Evolutionary conservation across 2,113 vertebrate genomes (phyloP).

Genomic region (Lophura nycthemera): DNA sequence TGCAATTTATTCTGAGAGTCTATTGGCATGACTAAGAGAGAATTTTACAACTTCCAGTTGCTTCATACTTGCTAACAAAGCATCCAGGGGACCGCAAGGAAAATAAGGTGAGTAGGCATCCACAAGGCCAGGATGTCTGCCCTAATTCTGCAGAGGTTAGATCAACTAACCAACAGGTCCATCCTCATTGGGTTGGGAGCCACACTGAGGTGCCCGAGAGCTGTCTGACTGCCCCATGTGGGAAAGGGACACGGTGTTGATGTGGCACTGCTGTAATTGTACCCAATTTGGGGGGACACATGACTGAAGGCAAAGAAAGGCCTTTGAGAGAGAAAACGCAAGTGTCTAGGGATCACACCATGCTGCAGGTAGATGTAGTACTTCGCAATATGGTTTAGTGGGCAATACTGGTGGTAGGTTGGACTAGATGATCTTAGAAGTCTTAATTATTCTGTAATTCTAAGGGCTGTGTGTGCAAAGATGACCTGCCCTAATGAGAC

Average conservation of each 20-base stretch:
- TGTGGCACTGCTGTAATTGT: not conserved
- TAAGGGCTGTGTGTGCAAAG: accelerated
- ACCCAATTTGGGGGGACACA: accelerated
- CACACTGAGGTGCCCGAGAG: not conserved
- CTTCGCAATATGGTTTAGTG: no score
- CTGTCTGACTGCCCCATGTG: accelerated
- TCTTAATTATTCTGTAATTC: no score
- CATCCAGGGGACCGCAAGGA: accelerated
- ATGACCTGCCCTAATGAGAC: not conserved
- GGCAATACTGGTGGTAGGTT: no score
- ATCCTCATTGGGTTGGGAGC: not conserved
- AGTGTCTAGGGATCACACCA: not conserved
- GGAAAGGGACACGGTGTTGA: not conserved
- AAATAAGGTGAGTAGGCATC: not conserved
- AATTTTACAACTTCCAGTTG: not conserved
- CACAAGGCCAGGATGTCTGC: accelerated
- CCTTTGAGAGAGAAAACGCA: not conserved
- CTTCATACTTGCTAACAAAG: accelerated
- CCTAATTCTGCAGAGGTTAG: not conserved
- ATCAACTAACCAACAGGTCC: not conserved
- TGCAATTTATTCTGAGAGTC: not conserved
- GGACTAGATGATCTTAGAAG: no score
- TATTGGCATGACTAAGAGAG: not conserved
- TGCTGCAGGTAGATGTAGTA: not conserved
- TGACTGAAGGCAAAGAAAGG: not conserved